phyloP scores from a whole-genome alignment of 2,797 vertebrate species.

The Fistularia tabacaria region DNA sequence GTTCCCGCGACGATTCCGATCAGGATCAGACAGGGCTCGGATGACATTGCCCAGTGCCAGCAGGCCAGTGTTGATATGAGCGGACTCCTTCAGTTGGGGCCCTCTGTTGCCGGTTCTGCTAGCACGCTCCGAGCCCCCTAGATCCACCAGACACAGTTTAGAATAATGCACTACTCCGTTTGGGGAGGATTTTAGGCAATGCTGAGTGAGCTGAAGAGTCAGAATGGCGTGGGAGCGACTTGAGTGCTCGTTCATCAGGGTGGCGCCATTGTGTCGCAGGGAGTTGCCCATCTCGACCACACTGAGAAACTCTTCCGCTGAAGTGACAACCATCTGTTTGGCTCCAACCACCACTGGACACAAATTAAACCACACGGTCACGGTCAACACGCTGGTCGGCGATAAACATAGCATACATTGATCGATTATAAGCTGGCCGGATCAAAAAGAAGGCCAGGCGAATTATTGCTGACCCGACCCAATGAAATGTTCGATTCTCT shows the following conservation, averaged over 20 bases:
- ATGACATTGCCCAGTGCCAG: slow-evolving; percentile 89
- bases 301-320: slow-evolving; percentile 81
- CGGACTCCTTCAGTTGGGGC: slow-evolving; percentile 83
- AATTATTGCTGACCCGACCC: too few relatives aligned
- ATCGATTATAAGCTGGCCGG: too few relatives aligned
- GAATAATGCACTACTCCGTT: slow-evolving; percentile 58
- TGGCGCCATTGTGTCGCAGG: slow-evolving; percentile 79
- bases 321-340: slow-evolving; percentile 79
- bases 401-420: too few relatives aligned
- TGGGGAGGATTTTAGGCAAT: slow-evolving; percentile 29
- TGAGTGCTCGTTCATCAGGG: slow-evolving; percentile 85
- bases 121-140: slow-evolving; percentile 88
- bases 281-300: slow-evolving; percentile 79
- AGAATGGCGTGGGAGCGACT: slow-evolving; percentile 89
- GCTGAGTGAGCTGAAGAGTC: slow-evolving; percentile 79
- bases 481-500: too few relatives aligned
- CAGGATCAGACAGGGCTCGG: slow-evolving; percentile 81
- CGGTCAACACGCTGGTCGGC: too few relatives aligned
- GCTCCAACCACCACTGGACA: slow-evolving; percentile 83
- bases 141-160: slow-evolving; percentile 89
- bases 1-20: slow-evolving; percentile 63
- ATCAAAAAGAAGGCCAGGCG: too few relatives aligned
- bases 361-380: slow-evolving; percentile 2
- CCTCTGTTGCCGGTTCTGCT: slow-evolving; percentile 84
- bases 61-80: slow-evolving; percentile 85